Evolutionary conservation across 2,888 invertebrate genomes (phyloP).

Genomic region (Drosophila quasianomalipes): DNA sequence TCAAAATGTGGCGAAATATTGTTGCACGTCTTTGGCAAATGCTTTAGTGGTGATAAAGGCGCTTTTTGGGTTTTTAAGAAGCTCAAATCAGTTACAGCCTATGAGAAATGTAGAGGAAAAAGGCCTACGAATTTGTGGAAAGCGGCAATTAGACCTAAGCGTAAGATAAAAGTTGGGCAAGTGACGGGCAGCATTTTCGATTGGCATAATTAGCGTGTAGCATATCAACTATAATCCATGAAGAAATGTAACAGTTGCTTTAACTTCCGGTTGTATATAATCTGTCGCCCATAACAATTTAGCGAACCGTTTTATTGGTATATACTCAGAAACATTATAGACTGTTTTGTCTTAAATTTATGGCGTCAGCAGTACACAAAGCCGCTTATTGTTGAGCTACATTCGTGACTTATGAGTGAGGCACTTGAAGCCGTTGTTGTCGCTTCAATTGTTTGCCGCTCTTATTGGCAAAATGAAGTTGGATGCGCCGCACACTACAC

Average conservation of each 20-base stretch:
- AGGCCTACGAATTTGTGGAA: not conserved
- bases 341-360: not conserved
- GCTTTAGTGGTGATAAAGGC: conserved; percentile 38
- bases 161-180: not conserved
- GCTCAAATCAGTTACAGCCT: not conserved
- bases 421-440: conserved; percentile 18
- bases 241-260: not conserved
- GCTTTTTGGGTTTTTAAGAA: conserved; percentile 25
- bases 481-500: conserved; percentile 2
- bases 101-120: not conserved
- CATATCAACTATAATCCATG: not conserved
- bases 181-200: not conserved
- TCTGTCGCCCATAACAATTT: not conserved
- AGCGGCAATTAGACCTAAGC: not conserved
- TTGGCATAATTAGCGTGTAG: no score
- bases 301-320: not conserved
- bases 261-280: not conserved
- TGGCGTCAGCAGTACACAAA: not conserved
- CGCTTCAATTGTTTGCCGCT: conserved; percentile 31
- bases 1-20: conserved; percentile 35
- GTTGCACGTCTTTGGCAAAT: not conserved
- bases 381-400: conserved; percentile 4
- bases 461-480: conserved; percentile 51
- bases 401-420: conserved; percentile 2
- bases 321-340: not conserved